Evolutionary conservation across 64 coral and sea anemone genomes (phyloP), one percentile per base, ranked within the genome.

Genomic region (Porites australiensis): DNA sequence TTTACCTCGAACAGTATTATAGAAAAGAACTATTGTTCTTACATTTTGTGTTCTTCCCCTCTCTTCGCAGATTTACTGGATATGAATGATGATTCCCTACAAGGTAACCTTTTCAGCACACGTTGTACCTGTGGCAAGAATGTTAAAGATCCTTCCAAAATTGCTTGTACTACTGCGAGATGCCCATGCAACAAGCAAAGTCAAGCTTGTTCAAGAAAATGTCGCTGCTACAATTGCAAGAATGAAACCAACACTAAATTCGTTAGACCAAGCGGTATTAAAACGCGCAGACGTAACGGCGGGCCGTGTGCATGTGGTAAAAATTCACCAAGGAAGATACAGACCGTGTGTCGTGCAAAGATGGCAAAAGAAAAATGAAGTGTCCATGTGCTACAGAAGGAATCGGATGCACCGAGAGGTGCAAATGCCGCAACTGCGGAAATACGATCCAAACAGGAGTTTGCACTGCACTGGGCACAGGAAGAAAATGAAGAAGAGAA

Each of bases 61-160:
- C 27, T 37, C 27, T 37, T 37, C 1, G 27, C 27, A 37, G 27
- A 37, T 37, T 37, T 37, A 37, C 27, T 37, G 27, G 27, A 37
- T 37, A 37, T 37, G 27, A 37, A 37, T 37, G 27, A 37, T 71
- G 68, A 71, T 27, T 71, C 68, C 68, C 21, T n/a, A 71, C 68
- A n/a, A 71, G 44, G 44, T 71, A 8, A 60, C 64, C 66, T 65
- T 27, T 14, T 85, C 19, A n/a, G 23, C 44, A 88, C 67, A 71
- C 67, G 85, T 14, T 88, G 85, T 50, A 75, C 68, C 37, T 88
- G 85, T 53, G 70, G 85, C 23, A 88, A 88, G 66, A 88, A 88
- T 52, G 22, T 37, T 21, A 88, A 88, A 88, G 68, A 88, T 58
- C 48, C 85, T 6, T 88, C 69, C 22, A 73, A 73, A 70, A 52